A percentile compares a stretch with the other conserved stretches of the same genome.
Evolutionary conservation across 2,113 vertebrate genomes (phyloP).

Genomic region (Leucoraja erinaceus): DNA sequence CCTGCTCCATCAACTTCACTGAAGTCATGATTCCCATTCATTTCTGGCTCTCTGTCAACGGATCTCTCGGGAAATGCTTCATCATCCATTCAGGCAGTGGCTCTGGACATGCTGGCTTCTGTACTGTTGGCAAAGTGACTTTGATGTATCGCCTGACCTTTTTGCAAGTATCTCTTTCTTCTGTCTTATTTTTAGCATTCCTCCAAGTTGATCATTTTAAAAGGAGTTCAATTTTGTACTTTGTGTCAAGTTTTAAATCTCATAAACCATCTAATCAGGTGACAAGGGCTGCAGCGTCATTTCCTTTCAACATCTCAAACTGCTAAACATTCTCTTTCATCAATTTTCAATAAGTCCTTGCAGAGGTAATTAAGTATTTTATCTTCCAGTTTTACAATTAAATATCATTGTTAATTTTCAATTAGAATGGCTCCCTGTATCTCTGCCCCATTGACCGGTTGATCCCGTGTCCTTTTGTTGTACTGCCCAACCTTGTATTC

Average conservation of each 20-base stretch:
- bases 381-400: neutral
- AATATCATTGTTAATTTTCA: neutral
- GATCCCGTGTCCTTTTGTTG: neutral
- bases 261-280: neutral
- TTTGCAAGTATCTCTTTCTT: neutral
- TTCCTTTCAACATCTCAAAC: neutral
- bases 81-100: neutral
- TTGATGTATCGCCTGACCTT: conserved; percentile 25
- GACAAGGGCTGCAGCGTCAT: neutral
- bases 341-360: neutral
- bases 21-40: neutral
- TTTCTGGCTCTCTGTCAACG: neutral
- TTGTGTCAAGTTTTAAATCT: neutral
- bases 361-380: neutral
- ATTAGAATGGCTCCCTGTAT: neutral
- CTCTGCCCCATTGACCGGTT: neutral
- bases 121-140: neutral
- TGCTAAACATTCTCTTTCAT: neutral
- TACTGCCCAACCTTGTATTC: neutral
- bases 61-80: neutral
- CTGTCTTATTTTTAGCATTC: conserved; percentile 12
- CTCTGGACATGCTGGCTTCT: neutral
- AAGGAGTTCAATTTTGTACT: neutral
- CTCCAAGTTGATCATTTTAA: neutral
- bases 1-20: neutral